Evolutionary conservation across 2,797 vertebrate genomes (phyloP), one percentile per base, ranked within the genome.

Genomic region (Syngnathus rostellatus): DNA sequence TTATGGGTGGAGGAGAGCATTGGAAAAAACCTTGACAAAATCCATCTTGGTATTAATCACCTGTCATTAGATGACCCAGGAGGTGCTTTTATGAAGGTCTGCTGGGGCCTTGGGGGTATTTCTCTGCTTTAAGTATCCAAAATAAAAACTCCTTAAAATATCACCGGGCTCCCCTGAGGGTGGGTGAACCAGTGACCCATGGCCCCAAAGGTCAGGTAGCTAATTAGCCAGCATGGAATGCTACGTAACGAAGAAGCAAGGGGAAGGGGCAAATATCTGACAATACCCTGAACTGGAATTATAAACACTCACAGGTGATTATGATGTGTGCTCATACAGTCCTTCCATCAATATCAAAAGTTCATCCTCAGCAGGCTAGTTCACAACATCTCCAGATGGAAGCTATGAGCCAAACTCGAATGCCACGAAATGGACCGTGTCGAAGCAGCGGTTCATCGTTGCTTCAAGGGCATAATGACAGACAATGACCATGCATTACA

Each of bases 191-290:
- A 9, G 16, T 46, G n/a, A 85, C 87, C 85, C 84, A 68, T 80
- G 77, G 87, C 85, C 84, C 67, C 0, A 68, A 65, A 76, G 87
- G 85, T 89, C 85, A 81, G 75, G 65, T 72, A 72, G 83, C 89
- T 90, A 90, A 92, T 91, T 91, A 86, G 85, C 79, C 77, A 81
- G 90, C 84, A 90, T 80, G 88, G 88, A 90, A 91, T 90, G 85
- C 83, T 77, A 73, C 16, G 11, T 37, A 66, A 40, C 77, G 82
- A 61, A 38, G 76, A 65, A 78, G 85, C 73, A 2, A 70, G 78
- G 79, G 78, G 71, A 64, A 80, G 72, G 31, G 31, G 31, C 31
- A 69, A 83, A 67, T 70, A 80, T 77, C 68, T 50, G 72, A 75
- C 69, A 73, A 48, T 78, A 78, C 68, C 68, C 68, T 75, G 70